Conservation (phyloP, 2,113 vertebrate genomes). For the Sander lucioperca region DNA sequence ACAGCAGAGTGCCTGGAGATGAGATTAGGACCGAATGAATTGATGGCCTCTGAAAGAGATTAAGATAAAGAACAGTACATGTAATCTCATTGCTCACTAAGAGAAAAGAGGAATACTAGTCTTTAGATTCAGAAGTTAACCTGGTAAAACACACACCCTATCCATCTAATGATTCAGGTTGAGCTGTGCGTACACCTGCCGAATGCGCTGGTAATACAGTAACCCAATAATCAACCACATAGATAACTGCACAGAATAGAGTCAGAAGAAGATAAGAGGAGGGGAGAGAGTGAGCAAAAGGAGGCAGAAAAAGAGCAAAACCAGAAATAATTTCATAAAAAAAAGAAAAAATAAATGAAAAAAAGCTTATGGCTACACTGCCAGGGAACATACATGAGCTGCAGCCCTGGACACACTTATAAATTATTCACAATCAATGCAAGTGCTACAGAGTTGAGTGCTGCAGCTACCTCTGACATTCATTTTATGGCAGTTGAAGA, state of each 20-base stretch:
- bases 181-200: slow-evolving; percentile 21
- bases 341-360: slow-evolving; percentile 1
- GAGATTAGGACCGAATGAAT: slow-evolving; percentile 78
- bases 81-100: slow-evolving; percentile 81
- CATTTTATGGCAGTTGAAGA: slow-evolving; percentile 58
- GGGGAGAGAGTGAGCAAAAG: background rate
- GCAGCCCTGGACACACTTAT: slow-evolving; percentile 7
- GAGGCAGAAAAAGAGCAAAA: background rate
- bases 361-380: slow-evolving; percentile 15
- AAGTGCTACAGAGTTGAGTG: slow-evolving; percentile 58
- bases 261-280: background rate
- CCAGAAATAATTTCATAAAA: background rate
- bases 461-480: slow-evolving; percentile 60
- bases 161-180: slow-evolving; percentile 43
- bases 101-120: slow-evolving; percentile 71
- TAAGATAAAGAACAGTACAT: slow-evolving; percentile 77
- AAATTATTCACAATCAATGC: slow-evolving; percentile 72
- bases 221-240: slow-evolving; percentile 47
- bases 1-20: slow-evolving; percentile 72
- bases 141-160: slow-evolving; percentile 43
- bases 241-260: slow-evolving; percentile 34
- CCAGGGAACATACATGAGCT: slow-evolving; percentile 27
- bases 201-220: slow-evolving; percentile 31
- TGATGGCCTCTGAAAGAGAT: slow-evolving; percentile 79
- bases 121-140: slow-evolving; percentile 71